phyloP scores from a whole-genome alignment of 2,113 vertebrate species.

The Trogon surrucura region DNA sequence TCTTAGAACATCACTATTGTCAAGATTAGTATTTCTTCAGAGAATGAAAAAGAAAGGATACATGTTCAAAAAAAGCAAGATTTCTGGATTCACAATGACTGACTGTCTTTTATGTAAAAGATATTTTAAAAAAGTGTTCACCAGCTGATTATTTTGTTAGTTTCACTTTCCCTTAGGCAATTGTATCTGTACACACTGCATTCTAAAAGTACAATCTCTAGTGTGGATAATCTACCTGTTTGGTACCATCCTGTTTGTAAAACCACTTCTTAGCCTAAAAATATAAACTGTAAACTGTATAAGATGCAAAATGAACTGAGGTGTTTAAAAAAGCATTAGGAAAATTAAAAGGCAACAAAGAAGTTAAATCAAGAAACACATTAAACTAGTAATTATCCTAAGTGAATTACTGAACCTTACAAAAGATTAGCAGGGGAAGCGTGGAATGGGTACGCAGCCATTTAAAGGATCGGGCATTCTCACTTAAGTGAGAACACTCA shows the following conservation, averaged over 20 bases:
- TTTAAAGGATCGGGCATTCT: slow-evolving; percentile 53
- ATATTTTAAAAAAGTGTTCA: slow-evolving; percentile 76
- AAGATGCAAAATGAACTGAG: slow-evolving; percentile 77
- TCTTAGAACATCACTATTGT: slow-evolving; percentile 12
- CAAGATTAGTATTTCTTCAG: slow-evolving; percentile 40
- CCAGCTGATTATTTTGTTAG: slow-evolving; percentile 76
- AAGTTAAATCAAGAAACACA: slow-evolving; percentile 59
- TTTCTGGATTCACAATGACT: slow-evolving; percentile 75
- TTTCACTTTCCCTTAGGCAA: slow-evolving; percentile 83
- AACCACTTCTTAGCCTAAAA: slow-evolving; percentile 77
- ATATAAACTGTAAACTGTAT: slow-evolving; percentile 78
- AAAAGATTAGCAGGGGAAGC: slow-evolving; percentile 47
- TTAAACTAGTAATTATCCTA: slow-evolving; percentile 57
- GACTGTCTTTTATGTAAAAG: slow-evolving; percentile 69
- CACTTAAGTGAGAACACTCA: slow-evolving; percentile 39
- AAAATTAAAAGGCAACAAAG: slow-evolving; percentile 62
- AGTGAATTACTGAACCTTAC: slow-evolving; percentile 59
- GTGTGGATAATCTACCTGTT: slow-evolving; percentile 79
- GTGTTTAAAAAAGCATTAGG: slow-evolving; percentile 65
- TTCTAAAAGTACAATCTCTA: slow-evolving; percentile 77
- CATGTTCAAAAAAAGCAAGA: slow-evolving; percentile 70
- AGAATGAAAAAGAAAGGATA: slow-evolving; percentile 66
- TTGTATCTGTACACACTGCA: slow-evolving; percentile 76
- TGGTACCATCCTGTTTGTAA: slow-evolving; percentile 77
- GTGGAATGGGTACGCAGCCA: slow-evolving; percentile 47